Percentiles rank a stretch among this genome's conserved stretches.
Conservation (phyloP, 2,113 vertebrate species). For the Nanger granti region DNA sequence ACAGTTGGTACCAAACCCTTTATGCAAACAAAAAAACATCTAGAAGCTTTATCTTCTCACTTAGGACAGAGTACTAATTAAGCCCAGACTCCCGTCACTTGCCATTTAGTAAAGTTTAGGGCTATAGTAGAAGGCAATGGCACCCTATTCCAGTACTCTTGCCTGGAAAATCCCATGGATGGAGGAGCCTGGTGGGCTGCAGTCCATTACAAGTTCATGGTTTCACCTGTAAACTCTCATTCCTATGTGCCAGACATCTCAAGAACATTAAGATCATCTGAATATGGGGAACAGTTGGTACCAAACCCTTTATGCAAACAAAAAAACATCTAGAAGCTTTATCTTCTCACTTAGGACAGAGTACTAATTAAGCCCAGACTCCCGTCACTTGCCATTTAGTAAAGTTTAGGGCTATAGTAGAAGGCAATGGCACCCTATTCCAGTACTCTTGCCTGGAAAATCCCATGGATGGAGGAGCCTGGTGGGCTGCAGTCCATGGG, state of each 20-base stretch:
- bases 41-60: not conserved
- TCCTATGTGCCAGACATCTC: not conserved
- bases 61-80: not conserved
- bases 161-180: too few species aligned
- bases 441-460: too few species aligned
- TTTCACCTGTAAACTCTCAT: not conserved
- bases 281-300: not conserved
- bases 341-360: not conserved
- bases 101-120: not conserved
- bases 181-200: too few species aligned
- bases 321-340: not conserved
- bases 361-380: not conserved
- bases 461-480: too few species aligned
- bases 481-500: too few species aligned
- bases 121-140: not conserved
- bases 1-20: not conserved
- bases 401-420: not conserved
- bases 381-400: not conserved
- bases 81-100: not conserved
- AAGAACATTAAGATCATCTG: not conserved
- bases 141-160: too few species aligned
- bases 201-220: not conserved
- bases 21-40: not conserved
- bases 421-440: too few species aligned
- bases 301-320: not conserved